A percentile compares a stretch with the other conserved stretches of the same genome.
These are phyloP conservation scores for Momotus momota DNA, from an alignment of 2,797 vertebrate species.

Conservation along the genomic window DNA sequence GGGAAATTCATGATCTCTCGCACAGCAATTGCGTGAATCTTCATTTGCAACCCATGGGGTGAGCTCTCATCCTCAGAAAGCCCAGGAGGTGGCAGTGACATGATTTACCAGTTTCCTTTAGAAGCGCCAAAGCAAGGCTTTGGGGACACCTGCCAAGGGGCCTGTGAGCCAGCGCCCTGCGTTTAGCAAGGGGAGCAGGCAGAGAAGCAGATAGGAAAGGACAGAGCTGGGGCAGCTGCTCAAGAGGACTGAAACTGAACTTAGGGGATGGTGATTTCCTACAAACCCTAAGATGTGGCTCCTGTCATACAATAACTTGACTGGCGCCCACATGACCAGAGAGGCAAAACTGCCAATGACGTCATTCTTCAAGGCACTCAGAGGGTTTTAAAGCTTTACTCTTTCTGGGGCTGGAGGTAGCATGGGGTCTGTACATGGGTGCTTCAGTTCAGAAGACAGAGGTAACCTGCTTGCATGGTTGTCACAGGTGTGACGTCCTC, in stretches of 20 bases:
- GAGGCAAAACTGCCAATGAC: neutral
- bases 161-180: neutral
- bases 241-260: neutral
- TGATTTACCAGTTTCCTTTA: neutral
- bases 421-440: neutral
- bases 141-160: neutral
- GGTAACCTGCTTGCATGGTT: neutral
- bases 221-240: neutral
- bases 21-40: neutral
- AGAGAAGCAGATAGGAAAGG: neutral
- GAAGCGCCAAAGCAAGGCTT: neutral
- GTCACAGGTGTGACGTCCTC: neutral
- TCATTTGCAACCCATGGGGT: neutral
- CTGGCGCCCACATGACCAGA: neutral
- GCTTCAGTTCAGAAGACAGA: neutral
- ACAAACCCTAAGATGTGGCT: neutral
- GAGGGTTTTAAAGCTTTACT: neutral
- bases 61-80: neutral
- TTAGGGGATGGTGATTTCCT: neutral
- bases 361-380: neutral
- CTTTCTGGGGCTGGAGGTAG: neutral
- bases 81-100: conserved; percentile 51
- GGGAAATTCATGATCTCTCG: neutral
- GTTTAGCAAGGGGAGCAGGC: neutral
- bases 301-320: neutral